Conservation (phyloP, 1,140 invertebrate genomes). For the Conus ventricosus region DNA sequence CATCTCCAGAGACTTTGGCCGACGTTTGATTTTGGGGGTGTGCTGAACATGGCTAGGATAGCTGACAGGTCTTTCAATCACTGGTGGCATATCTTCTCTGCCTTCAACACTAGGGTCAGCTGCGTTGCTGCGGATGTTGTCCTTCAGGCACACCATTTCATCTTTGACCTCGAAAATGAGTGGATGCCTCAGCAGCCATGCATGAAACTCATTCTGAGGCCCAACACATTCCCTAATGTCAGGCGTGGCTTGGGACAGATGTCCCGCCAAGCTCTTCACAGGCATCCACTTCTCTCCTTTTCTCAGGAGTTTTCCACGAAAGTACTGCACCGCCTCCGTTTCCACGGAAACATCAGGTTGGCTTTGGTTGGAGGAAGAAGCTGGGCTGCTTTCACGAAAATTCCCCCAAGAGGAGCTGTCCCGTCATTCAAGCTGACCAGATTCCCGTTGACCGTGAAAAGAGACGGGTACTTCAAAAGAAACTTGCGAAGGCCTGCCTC, state of each 20-base stretch:
- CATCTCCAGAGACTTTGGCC: slow-evolving; percentile 67
- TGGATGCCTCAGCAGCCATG: slow-evolving; percentile 72
- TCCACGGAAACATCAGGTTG: slow-evolving; percentile 71
- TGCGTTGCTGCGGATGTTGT: slow-evolving; percentile 69
- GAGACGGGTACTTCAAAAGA: slow-evolving; percentile 74
- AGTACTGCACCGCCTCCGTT: slow-evolving; percentile 75
- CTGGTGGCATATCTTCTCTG: slow-evolving; percentile 54
- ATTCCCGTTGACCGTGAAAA: slow-evolving; percentile 75
- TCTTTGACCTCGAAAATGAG: slow-evolving; percentile 74
- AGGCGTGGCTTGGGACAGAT: slow-evolving; percentile 73
- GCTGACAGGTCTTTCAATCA: slow-evolving; percentile 34
- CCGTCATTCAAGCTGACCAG: slow-evolving; percentile 70
- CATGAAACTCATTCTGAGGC: slow-evolving; percentile 74
- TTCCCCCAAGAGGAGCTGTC: slow-evolving; percentile 66
- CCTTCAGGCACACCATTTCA: slow-evolving; percentile 72
- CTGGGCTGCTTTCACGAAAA: slow-evolving; percentile 67
- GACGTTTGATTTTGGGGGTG: slow-evolving; percentile 64
- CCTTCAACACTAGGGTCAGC: slow-evolving; percentile 64
- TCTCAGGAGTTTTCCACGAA: slow-evolving; percentile 71
- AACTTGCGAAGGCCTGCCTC: slow-evolving; percentile 75
- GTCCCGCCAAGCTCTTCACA: slow-evolving; percentile 74
- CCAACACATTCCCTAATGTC: slow-evolving; percentile 75
- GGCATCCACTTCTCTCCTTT: slow-evolving; percentile 74
- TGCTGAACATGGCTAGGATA: slow-evolving; percentile 35
- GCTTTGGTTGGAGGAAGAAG: slow-evolving; percentile 61